phyloP scores from a whole-genome alignment of 2,113 vertebrate species.

The Sciurus niger region DNA sequence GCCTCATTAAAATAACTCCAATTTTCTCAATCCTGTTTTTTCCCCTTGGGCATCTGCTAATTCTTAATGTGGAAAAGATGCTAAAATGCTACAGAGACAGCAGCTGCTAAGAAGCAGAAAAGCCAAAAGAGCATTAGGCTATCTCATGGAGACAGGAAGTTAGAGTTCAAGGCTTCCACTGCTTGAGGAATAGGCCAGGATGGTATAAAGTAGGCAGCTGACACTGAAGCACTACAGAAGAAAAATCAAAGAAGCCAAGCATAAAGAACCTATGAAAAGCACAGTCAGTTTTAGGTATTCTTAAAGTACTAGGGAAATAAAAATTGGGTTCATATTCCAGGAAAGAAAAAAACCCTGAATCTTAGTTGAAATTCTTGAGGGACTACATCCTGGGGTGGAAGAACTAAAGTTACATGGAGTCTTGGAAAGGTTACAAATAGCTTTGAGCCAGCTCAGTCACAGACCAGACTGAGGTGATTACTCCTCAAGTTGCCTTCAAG shows the following conservation, averaged over 20 bases:
- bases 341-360: neutral
- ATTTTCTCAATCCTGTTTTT: neutral
- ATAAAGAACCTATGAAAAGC: neutral
- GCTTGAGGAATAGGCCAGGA: neutral
- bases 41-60: neutral
- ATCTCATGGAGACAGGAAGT: neutral
- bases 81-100: neutral
- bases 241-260: neutral
- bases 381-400: neutral
- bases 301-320: neutral
- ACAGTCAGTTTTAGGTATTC: neutral
- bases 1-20: neutral
- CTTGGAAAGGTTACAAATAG: neutral
- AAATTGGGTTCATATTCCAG: neutral
- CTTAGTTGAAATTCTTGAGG: neutral
- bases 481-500: neutral
- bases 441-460: neutral
- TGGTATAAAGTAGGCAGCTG: neutral
- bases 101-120: slow-evolving; percentile 15
- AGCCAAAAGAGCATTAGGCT: neutral
- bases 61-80: slow-evolving; percentile 36
- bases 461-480: neutral
- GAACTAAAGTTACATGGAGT: neutral
- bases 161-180: neutral
- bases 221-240: neutral